A percentile compares a stretch with the other conserved stretches of the same genome.
Conservation (phyloP, 2,113 vertebrate species). For the Scophthalmus maximus region DNA sequence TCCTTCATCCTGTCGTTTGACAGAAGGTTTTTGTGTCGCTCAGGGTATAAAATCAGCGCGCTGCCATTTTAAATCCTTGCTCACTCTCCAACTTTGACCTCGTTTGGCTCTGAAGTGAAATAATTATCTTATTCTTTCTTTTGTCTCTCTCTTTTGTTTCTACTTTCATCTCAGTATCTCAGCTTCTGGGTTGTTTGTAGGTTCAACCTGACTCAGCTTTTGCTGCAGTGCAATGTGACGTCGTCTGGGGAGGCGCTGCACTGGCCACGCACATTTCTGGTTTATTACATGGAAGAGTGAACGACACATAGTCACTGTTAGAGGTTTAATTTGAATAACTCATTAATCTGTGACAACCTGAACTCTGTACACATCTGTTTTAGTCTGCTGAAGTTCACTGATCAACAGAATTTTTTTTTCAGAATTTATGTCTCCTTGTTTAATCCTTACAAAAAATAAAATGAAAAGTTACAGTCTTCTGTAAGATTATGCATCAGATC, state of each 20-base stretch:
- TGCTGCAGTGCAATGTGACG: neutral
- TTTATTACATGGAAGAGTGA: neutral
- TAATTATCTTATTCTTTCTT: conserved; percentile 21
- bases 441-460: too few species aligned
- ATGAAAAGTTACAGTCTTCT: too few species aligned
- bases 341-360: neutral
- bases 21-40: conserved; percentile 35
- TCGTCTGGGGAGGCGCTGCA: too few species aligned
- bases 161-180: conserved; percentile 11
- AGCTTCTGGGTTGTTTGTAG: neutral
- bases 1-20: conserved; percentile 42
- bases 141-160: conserved; percentile 8
- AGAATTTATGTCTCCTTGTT: too few species aligned
- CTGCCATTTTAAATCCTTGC: conserved; percentile 36
- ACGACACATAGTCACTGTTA: neutral
- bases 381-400: neutral
- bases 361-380: neutral
- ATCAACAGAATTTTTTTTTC: too few species aligned
- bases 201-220: neutral
- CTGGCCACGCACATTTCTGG: neutral
- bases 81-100: conserved; percentile 10
- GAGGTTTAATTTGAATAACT: neutral
- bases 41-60: conserved; percentile 17
- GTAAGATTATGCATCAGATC: too few species aligned
- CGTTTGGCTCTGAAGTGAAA: conserved; percentile 35